These are phyloP conservation scores for Phania funesta DNA, from an alignment of 2,888 invertebrate species.

Conservation along the genomic window DNA sequence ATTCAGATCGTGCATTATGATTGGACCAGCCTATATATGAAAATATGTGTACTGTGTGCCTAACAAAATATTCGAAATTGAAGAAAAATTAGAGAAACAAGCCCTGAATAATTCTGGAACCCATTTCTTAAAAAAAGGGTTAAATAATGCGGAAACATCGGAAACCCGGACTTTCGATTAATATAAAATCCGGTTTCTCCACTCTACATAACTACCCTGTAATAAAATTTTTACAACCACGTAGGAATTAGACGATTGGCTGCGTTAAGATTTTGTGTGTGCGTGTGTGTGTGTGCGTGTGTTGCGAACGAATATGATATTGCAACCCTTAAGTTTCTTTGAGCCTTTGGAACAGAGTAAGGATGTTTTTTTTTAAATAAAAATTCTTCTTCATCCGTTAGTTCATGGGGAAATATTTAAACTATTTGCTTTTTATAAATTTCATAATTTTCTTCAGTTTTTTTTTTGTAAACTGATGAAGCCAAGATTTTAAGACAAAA, in stretches of 20 bases:
- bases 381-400: slow-evolving; percentile 13
- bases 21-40: too few species aligned
- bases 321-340: slow-evolving; percentile 57
- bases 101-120: too few species aligned
- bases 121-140: too few species aligned
- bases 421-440: too few species aligned
- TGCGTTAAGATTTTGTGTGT: not conserved
- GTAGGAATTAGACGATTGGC: slow-evolving; percentile 52
- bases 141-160: too few species aligned
- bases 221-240: slow-evolving; percentile 30
- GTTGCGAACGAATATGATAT: not conserved
- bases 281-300: not conserved
- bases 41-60: too few species aligned
- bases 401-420: slow-evolving; percentile 35
- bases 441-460: slow-evolving; percentile 63
- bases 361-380: slow-evolving; percentile 8
- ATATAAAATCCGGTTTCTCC: too few species aligned
- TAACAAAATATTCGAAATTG: too few species aligned
- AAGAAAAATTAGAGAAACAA: too few species aligned
- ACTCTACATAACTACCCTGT: slow-evolving; percentile 55
- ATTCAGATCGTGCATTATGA: too few species aligned
- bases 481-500: not conserved
- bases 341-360: slow-evolving; percentile 15
- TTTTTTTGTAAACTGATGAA: slow-evolving; percentile 56
- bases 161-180: too few species aligned